Percentiles rank a stretch among this genome's conserved stretches.
These are phyloP conservation scores for Sycon ciliatum DNA, from an alignment of 37 sponge, comb jelly and placozoan species.

Conservation along the genomic window DNA sequence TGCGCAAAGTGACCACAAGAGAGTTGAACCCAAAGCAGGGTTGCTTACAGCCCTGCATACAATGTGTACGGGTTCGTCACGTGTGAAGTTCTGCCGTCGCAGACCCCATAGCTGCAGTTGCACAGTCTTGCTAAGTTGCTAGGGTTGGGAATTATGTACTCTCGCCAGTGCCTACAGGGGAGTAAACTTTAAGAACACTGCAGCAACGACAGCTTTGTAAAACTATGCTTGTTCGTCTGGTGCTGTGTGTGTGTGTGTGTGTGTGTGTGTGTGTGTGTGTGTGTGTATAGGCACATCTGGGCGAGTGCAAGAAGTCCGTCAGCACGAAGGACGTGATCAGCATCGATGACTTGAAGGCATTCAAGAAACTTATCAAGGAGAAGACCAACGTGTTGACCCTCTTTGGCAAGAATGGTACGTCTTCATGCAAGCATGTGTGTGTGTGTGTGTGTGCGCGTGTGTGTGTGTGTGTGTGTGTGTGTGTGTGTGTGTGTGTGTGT, in stretches of 20 bases:
- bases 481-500: conserved; percentile 5
- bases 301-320: not conserved
- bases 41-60: too few species aligned
- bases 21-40: too few species aligned
- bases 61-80: too few species aligned
- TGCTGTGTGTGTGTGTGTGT: not conserved
- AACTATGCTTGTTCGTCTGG: not conserved
- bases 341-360: conserved; percentile 61
- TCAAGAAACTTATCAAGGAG: conserved; percentile 74
- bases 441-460: not conserved
- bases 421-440: not conserved
- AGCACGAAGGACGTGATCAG: conserved; percentile 23
- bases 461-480: conserved; percentile 5
- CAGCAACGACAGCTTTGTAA: too few species aligned
- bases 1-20: too few species aligned
- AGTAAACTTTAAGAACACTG: too few species aligned
- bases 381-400: conserved; percentile 60
- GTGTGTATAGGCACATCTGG: not conserved
- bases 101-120: too few species aligned
- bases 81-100: too few species aligned
- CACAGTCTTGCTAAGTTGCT: too few species aligned
- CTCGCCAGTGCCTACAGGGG: too few species aligned
- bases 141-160: too few species aligned
- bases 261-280: not conserved
- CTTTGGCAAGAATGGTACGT: conserved; percentile 32